These are phyloP conservation scores for Emydoidea blandingii DNA, from an alignment of 2,797 vertebrate genomes.

Conservation along the genomic window DNA sequence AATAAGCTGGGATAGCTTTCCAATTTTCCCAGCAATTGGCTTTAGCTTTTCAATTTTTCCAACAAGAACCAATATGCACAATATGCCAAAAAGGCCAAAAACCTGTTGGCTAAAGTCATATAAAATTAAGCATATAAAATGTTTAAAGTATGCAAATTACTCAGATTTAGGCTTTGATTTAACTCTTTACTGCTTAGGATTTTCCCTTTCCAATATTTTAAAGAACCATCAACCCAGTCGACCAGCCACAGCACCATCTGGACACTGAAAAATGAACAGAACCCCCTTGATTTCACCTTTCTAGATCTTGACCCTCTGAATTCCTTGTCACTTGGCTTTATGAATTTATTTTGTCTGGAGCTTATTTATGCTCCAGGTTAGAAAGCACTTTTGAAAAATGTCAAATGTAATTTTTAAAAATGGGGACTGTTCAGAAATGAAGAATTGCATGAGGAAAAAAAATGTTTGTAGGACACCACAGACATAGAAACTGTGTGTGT, in stretches of 20 bases:
- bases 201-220: neutral
- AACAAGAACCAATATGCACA: neutral
- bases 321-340: neutral
- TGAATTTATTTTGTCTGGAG: neutral
- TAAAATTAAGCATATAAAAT: neutral
- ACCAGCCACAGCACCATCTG: neutral
- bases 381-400: neutral
- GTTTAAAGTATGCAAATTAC: neutral
- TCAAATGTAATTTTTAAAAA: neutral
- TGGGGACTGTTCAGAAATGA: neutral
- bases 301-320: neutral
- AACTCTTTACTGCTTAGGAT: neutral
- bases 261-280: neutral
- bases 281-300: neutral
- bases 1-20: slow-evolving; percentile 53
- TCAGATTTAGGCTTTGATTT: neutral
- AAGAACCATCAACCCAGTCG: neutral
- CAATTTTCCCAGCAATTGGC: neutral
- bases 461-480: neutral
- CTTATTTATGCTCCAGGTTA: neutral
- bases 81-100: neutral
- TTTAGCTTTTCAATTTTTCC: slow-evolving; percentile 41
- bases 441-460: neutral
- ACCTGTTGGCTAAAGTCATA: neutral
- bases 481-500: neutral